Evolutionary conservation across 2,113 vertebrate genomes (phyloP).

Genomic region (Ariopsis seemanni): DNA sequence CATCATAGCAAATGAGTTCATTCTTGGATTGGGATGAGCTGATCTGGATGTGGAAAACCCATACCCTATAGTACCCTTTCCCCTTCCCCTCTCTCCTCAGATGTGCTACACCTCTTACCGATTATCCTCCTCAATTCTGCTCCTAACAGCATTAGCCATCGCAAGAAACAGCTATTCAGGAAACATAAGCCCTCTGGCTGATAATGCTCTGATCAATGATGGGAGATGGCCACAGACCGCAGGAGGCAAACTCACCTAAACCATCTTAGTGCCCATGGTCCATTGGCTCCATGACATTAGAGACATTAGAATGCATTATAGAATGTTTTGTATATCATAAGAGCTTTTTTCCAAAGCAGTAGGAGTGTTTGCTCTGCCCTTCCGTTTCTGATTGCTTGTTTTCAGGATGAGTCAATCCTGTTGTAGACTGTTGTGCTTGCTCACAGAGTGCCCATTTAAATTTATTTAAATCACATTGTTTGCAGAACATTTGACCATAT

Average conservation of each 20-base stretch:
- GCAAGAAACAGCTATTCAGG: constrained; percentile 62
- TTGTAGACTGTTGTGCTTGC: constrained; percentile 12
- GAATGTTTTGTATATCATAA: constrained; percentile 17
- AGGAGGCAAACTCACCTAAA: constrained; percentile 19
- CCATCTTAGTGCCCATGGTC: not conserved
- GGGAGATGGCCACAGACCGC: constrained; percentile 39
- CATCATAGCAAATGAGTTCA: not conserved
- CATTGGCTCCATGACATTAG: constrained; percentile 31
- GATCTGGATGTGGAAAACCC: not conserved
- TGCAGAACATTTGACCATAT: not conserved
- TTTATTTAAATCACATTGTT: constrained; percentile 32
- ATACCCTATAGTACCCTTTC: not conserved
- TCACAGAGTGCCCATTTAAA: constrained; percentile 35
- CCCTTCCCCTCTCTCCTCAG: not conserved
- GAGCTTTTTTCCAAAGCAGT: constrained; percentile 14
- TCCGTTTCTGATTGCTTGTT: constrained; percentile 4
- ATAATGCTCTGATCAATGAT: constrained; percentile 54
- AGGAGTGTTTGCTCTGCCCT: not conserved
- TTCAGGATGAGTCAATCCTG: constrained; percentile 16
- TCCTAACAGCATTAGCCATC: constrained; percentile 62
- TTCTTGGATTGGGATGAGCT: not conserved
- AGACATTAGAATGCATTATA: constrained; percentile 24
- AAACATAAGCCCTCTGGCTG: constrained; percentile 59
- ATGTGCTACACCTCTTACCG: constrained; percentile 39
- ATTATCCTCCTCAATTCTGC: constrained; percentile 53